Conservation (phyloP, 1,140 invertebrate species). For the Calephelis nemesis region DNA sequence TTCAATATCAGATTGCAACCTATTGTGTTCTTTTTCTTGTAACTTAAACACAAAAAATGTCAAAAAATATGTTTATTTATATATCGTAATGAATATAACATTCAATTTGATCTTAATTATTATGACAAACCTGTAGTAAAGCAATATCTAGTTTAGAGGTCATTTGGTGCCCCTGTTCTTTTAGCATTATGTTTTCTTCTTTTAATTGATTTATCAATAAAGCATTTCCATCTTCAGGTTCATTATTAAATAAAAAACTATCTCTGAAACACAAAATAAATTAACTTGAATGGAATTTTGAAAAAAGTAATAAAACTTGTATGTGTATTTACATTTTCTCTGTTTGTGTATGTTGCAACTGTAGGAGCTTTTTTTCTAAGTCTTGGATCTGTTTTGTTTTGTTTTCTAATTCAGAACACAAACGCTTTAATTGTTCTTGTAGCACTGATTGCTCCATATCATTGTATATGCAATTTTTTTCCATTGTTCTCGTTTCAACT, state of each 20-base stretch:
- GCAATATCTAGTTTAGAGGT: conserved; percentile 47
- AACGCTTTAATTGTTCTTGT: conserved; percentile 49
- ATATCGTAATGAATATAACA: too few species aligned
- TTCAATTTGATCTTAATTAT: too few species aligned
- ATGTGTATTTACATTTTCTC: conserved; percentile 46
- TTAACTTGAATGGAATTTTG: too few species aligned
- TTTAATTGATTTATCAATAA: conserved; percentile 46
- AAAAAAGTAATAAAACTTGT: too few species aligned
- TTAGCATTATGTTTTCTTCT: conserved; percentile 49
- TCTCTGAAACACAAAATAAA: conserved; percentile 44
- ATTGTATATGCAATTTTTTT: conserved; percentile 26
- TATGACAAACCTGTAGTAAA: conserved; percentile 17
- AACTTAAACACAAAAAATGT: conserved; percentile 46
- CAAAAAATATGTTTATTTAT: too few species aligned
- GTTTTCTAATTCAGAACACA: conserved; percentile 40
- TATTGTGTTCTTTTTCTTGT: conserved; percentile 50
- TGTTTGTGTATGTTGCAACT: conserved; percentile 47
- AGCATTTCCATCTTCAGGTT: conserved; percentile 44
- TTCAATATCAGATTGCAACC: conserved; percentile 76
- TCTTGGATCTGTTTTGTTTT: conserved; percentile 46
- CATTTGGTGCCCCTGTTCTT: conserved; percentile 46
- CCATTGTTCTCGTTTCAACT: conserved; percentile 23
- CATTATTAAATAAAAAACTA: conserved; percentile 34
- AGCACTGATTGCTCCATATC: conserved; percentile 38
- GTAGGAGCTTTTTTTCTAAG: conserved; percentile 39